Evolutionary conservation across 2,888 invertebrate species (phyloP).

Genomic region (Pandemis corylana): DNA sequence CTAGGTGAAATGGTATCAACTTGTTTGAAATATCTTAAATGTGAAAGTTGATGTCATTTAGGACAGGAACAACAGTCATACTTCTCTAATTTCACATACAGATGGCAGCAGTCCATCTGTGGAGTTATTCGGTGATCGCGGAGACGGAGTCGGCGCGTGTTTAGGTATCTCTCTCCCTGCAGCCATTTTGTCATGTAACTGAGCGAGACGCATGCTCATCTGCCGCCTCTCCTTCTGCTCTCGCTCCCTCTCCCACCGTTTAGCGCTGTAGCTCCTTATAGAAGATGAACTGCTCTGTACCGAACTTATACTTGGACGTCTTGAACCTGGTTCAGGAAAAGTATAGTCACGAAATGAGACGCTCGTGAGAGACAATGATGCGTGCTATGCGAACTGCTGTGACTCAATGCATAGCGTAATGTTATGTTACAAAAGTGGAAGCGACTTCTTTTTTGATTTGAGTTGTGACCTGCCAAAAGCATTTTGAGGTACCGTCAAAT

Average conservation of each 20-base stretch:
- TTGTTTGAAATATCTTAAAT: not conserved
- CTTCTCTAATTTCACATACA: constrained; percentile 92
- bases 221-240: constrained; percentile 93
- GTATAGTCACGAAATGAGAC: constrained; percentile 40
- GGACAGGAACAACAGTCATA: constrained; percentile 68
- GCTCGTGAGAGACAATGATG: constrained; percentile 36
- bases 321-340: constrained; percentile 87
- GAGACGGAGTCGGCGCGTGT: constrained; percentile 88
- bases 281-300: constrained; percentile 94
- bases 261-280: constrained; percentile 92
- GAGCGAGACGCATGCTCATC: constrained; percentile 90
- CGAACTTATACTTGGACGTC: constrained; percentile 94
- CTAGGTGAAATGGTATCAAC: constrained; percentile 27
- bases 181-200: constrained; percentile 87
- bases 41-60: constrained; percentile 45
- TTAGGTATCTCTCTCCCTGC: constrained; percentile 77
- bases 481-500: constrained; percentile 12
- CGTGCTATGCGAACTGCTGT: constrained; percentile 46
- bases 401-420: constrained; percentile 39
- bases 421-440: constrained; percentile 24
- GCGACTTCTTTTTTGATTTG: constrained; percentile 8
- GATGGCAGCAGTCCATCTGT: constrained; percentile 93
- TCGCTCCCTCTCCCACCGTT: constrained; percentile 91
- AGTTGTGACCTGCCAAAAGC: constrained; percentile 17
- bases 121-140: constrained; percentile 91